Base-by-base conservation (phyloP, 2,113 vertebrate species). In the Bos indicus region DNA sequence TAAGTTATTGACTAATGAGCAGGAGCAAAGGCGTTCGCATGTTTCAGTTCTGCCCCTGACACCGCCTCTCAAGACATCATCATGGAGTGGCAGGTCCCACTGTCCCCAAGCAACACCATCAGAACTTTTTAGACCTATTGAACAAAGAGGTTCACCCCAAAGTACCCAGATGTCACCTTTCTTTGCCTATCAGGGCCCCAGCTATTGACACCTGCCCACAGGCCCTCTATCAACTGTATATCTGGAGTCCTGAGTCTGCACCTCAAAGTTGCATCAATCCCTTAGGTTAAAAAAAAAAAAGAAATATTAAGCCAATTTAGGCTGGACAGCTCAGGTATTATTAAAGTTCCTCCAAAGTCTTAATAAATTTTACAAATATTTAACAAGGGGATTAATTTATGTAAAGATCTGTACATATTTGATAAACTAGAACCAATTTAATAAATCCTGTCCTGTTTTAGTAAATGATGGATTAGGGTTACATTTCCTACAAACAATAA, bases 291-390 rank as follows among this genome's bases (percentile, higher is more conserved):
- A 78, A 62, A 77, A 59, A 48, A 90, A 46, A 97, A 80, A n/a
- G 57, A 93, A 77, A 78, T 71, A 86, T 89, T 62, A 60, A 96
- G 64, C 52, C 30, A 95, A 98, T 95, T 91, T 97, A 97, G 98
- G 92, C 40, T 57, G 89, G 95, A 86, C 26, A 93, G 43, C n/a
- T 95, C 86, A 80, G 98, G 97, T 98, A 98, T 97, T 98, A 98
- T 98, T 97, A 97, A 96, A 98, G 98, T 98, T 97, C 97, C 98
- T 98, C 97, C 97, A 96, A 99, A 98, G 97, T 98, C 98, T 97
- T 99, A 99, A 99, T 99, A 98, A 98, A 98, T 99, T 99, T 98
- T 94, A 98, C 98, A 99, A 99, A 99, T 99, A 99, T 99, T 99
- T 99, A 98, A 97, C 97, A 98, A 98, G 97, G 97, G 95, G 98